A percentile compares a stretch with the other conserved stretches of the same genome.
phyloP scores from a whole-genome alignment of 2,113 vertebrate genomes.

The Xiphophorus hellerii region DNA sequence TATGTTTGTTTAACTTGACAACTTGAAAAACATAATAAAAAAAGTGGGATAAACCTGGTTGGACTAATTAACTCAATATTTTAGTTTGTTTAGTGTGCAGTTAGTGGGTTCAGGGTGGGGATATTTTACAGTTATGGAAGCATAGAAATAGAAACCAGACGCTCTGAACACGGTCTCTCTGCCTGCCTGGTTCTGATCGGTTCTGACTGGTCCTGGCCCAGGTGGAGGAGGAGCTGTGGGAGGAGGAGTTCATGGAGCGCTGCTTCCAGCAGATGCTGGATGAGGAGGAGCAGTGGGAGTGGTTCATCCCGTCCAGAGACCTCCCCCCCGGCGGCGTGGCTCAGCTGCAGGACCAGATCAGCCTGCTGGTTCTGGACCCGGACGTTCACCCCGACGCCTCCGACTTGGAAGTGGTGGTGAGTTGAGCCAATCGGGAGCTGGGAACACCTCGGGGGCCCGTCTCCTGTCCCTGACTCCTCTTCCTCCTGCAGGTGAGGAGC shows the following conservation, averaged over 20 bases:
- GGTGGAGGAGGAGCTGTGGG: slow-evolving; percentile 95
- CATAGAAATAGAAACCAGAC: no score
- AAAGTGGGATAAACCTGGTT: no score
- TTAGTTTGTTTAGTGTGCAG: no score
- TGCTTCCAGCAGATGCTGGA: slow-evolving; percentile 95
- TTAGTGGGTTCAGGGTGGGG: no score
- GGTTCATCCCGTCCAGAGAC: slow-evolving; percentile 94
- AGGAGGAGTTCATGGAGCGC: slow-evolving; percentile 93
- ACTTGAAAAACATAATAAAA: no score
- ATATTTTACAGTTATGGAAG: no score
- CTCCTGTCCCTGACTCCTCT: background rate
- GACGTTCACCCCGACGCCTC: slow-evolving; percentile 78
- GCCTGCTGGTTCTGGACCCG: slow-evolving; percentile 85
- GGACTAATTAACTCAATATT: no score
- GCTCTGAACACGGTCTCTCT: no score
- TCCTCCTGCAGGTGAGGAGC: slow-evolving; percentile 84
- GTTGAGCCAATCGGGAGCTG: slow-evolving; percentile 10
- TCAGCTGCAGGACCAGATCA: slow-evolving; percentile 89
- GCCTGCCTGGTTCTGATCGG: background rate
- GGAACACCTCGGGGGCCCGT: background rate
- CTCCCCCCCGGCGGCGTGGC: slow-evolving; percentile 83
- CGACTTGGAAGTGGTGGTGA: slow-evolving; percentile 86
- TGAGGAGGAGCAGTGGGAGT: slow-evolving; percentile 91
- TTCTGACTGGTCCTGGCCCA: slow-evolving; percentile 33
- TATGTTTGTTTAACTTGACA: no score